Conservation (phyloP, 1,140 invertebrate genomes). For the Heliconius himera region DNA sequence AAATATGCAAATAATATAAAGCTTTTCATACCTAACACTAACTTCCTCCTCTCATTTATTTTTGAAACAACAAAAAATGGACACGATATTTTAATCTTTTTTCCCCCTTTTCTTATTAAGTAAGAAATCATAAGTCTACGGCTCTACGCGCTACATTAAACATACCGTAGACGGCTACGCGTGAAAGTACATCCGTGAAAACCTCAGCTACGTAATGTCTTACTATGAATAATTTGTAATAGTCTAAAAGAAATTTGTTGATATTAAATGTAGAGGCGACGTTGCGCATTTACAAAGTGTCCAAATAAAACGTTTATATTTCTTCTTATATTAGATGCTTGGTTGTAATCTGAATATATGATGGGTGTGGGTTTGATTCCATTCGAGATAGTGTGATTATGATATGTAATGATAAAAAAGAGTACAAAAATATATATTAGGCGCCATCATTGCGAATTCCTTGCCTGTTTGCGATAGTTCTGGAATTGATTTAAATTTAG, state of each 20-base stretch:
- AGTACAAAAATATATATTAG: too few species aligned
- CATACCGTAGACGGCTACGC: conserved; percentile 62
- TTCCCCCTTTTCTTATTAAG: neutral
- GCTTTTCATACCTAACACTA: too few species aligned
- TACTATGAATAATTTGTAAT: conserved; percentile 1
- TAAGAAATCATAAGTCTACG: conserved; percentile 47
- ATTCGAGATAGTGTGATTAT: neutral
- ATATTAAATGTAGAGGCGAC: neutral
- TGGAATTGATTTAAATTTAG: too few species aligned
- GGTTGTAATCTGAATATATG: neutral
- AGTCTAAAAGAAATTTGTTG: neutral
- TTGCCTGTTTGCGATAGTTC: too few species aligned
- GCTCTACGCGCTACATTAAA: conserved; percentile 57
- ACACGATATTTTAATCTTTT: neutral
- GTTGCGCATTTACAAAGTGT: neutral
- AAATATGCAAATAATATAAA: too few species aligned
- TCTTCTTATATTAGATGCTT: too few species aligned
- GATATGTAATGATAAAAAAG: neutral
- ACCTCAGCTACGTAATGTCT: conserved; percentile 41
- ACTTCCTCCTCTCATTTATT: too few species aligned
- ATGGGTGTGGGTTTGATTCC: neutral
- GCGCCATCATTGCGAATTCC: too few species aligned
- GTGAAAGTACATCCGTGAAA: conserved; percentile 54
- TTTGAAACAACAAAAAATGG: too few species aligned
- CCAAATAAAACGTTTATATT: neutral